A percentile compares a stretch with the other conserved stretches of the same genome.
These are phyloP conservation scores for Thereva unica DNA, from an alignment of 2,888 invertebrate species.

Conservation along the genomic window DNA sequence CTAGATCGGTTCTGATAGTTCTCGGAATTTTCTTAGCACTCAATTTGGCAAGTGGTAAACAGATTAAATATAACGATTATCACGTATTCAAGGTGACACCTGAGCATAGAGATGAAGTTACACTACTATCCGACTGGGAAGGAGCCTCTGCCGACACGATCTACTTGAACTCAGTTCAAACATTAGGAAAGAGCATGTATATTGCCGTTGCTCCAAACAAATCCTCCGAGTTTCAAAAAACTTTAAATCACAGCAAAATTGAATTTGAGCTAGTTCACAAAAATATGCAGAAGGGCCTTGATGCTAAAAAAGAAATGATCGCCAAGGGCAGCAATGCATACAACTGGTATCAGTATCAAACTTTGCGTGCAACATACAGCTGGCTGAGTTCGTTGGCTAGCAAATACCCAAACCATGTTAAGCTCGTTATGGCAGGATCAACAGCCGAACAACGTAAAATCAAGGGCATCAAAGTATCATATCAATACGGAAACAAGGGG, in stretches of 20 bases:
- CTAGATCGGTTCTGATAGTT: too few relatives aligned
- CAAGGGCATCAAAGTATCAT: conserved; percentile 63
- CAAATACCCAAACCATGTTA: conserved; percentile 59
- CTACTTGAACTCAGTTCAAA: conserved; percentile 21
- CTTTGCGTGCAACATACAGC: conserved; percentile 59
- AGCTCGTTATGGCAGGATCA: conserved; percentile 60
- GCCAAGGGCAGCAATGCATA: conserved; percentile 21
- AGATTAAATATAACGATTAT: conserved; percentile 52
- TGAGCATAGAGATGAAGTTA: too few relatives aligned
- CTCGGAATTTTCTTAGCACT: conserved; percentile 18
- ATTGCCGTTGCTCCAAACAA: conserved; percentile 37
- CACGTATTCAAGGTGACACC: conserved; percentile 55
- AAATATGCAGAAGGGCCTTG: background rate
- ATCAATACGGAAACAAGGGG: conserved; percentile 59
- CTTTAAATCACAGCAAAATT: conserved; percentile 26
- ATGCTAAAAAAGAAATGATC: background rate
- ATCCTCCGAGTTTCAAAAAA: conserved; percentile 26
- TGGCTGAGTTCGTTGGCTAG: conserved; percentile 62
- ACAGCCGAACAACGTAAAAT: conserved; percentile 66
- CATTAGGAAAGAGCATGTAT: conserved; percentile 1
- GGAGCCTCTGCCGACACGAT: conserved; percentile 33
- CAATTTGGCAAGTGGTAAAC: conserved; percentile 58
- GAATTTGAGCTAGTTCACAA: conserved; percentile 15
- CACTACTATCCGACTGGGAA: conserved; percentile 45
- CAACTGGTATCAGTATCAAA: conserved; percentile 52